Base-by-base conservation (phyloP, 2,888 invertebrate genomes). In the Meta bourneti region DNA sequence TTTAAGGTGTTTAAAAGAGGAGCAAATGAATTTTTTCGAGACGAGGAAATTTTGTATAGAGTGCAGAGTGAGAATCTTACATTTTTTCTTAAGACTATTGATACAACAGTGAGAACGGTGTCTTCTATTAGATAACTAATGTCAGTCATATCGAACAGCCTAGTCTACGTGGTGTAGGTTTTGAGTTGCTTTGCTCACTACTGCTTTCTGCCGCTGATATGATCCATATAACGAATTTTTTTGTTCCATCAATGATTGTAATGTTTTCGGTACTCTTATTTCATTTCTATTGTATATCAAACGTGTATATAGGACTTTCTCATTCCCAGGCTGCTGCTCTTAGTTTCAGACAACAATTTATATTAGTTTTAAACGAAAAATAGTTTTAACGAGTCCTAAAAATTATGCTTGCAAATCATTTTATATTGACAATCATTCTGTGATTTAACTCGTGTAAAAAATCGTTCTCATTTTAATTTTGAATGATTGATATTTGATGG, bases 61-160 rank as follows among this genome's bases (percentile, higher is more conserved):
- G 54, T 52, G 70, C 52, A 52, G n/a, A 34, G 34, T 34, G 34
- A 34, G 34, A 34, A 34, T 34, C 34, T 34, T 34, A 34, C 34
- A 34, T 34, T 34, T 34, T 34, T 34, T 34, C 34, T 34, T 34
- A 34, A 34, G 34, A 34, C 1, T 4, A 34, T 34, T 34, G 34
- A 34, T 2, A 34, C 72, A 9, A 52, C 80, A 90, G 82, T 90
- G 86, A 90, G 81, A 90, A 79, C 72, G 75, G 90, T 77, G 81
- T 85, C 90, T 90, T 90, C 48, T 61, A 80, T 34, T 75, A 7
- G 78, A 71, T 72, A 72, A 9, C 61, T 54, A 49, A 52, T 69
- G 19, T 69, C 54, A 81, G 61, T 54, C 51, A 79, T 71, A 79
- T 71, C 71, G n/a, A 20, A 61, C 61, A 77, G 77, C 77, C 85